phyloP scores from a whole-genome alignment of 2,797 vertebrate genomes.

The Scyliorhinus canicula region DNA sequence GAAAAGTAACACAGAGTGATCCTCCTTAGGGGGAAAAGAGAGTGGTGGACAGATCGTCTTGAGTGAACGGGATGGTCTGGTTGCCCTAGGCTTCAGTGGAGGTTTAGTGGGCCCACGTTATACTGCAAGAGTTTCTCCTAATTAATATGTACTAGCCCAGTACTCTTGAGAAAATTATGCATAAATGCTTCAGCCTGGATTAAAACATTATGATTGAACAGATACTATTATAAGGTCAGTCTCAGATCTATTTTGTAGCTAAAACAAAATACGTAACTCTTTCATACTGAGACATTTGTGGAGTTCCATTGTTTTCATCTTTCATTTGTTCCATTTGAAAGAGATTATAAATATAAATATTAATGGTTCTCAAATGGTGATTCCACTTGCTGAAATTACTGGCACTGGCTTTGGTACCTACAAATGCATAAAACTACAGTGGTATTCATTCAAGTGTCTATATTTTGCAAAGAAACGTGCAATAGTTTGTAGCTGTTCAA shows the following conservation, averaged over 20 bases:
- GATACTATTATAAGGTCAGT: not conserved
- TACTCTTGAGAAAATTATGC: no score
- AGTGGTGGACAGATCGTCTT: not conserved
- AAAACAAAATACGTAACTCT: not conserved
- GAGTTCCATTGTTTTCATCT: not conserved
- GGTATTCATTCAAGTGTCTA: not conserved
- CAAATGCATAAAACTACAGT: not conserved
- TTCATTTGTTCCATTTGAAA: not conserved
- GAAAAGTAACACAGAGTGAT: no score
- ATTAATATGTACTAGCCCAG: not conserved
- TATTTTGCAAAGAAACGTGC: not conserved
- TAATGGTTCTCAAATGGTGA: not conserved
- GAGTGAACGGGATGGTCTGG: not conserved
- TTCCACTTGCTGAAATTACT: not conserved
- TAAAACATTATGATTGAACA: not conserved
- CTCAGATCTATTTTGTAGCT: not conserved
- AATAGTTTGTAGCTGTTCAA: not conserved
- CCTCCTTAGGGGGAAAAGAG: not conserved
- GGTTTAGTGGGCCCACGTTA: not conserved
- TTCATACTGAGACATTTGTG: not conserved
- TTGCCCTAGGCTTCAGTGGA: not conserved
- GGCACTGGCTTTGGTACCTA: not conserved
- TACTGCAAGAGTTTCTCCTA: not conserved
- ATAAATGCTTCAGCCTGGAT: not conserved
- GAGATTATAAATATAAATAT: not conserved